Conservation (phyloP, 53 echinoderm and acorn worm species). For the Holothuria leucospilota region DNA sequence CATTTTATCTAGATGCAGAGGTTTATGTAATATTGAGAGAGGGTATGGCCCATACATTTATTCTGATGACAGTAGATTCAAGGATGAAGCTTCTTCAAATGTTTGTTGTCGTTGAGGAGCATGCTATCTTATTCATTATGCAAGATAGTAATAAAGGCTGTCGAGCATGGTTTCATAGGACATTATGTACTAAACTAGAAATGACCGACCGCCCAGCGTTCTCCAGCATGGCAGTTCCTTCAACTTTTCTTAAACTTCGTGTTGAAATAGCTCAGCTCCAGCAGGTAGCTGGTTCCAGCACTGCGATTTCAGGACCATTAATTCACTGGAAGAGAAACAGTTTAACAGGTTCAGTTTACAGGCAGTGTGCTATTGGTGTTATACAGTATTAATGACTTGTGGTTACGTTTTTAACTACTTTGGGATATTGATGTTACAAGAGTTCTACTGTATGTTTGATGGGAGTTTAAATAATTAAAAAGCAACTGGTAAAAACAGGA, state of each 20-base stretch:
- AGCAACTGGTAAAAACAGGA: too few relatives aligned
- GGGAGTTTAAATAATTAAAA: too few relatives aligned
- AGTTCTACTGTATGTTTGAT: too few relatives aligned
- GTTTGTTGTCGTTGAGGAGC: constrained; percentile 30
- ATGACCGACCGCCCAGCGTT: constrained; percentile 54
- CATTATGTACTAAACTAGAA: constrained; percentile 52
- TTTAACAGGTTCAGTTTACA: too few relatives aligned
- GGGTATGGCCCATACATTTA: background rate
- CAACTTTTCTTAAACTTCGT: constrained; percentile 28
- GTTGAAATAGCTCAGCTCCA: too few relatives aligned
- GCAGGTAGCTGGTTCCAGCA: too few relatives aligned
- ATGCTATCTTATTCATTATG: constrained; percentile 34
- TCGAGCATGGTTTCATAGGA: constrained; percentile 39
- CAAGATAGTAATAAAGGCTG: constrained; percentile 45
- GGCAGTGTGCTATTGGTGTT: too few relatives aligned
- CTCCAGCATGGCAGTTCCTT: constrained; percentile 56
- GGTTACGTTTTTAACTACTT: too few relatives aligned
- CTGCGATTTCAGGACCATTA: too few relatives aligned
- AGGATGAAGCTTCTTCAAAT: background rate
- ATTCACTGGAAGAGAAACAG: too few relatives aligned
- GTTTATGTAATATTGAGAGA: background rate
- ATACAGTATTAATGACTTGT: too few relatives aligned
- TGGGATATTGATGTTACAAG: too few relatives aligned
- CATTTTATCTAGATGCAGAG: background rate
- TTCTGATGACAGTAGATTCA: constrained; percentile 4